These are phyloP conservation scores for Linnaemya tessellans DNA, from an alignment of 2,888 invertebrate species.

Conservation along the genomic window DNA sequence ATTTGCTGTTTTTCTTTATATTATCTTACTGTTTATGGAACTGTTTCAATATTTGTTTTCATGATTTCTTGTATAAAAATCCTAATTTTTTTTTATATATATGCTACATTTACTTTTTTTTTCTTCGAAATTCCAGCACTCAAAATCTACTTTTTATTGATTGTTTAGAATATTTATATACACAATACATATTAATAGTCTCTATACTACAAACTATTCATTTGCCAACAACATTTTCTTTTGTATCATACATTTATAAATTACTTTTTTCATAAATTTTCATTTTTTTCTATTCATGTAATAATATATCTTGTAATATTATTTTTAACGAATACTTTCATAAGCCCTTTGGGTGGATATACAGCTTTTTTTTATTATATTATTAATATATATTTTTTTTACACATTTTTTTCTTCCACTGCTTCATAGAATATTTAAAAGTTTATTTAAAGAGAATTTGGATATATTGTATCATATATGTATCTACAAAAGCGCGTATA, in stretches of 20 bases:
- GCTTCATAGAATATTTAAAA: background rate
- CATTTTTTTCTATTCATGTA: conserved; percentile 26
- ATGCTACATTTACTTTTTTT: conserved; percentile 33
- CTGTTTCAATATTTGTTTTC: conserved; percentile 47
- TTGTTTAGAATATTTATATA: conserved; percentile 46
- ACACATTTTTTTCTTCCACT: conserved; percentile 1
- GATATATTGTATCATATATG: background rate
- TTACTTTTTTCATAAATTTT: conserved; percentile 24
- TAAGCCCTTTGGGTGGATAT: conserved; percentile 47
- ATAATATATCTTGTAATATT: conserved; percentile 13
- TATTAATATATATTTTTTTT: conserved; percentile 9
- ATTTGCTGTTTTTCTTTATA: conserved; percentile 12
- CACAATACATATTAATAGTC: conserved; percentile 29
- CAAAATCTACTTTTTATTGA: conserved; percentile 45
- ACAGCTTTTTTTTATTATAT: conserved; percentile 53
- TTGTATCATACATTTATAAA: conserved; percentile 57
- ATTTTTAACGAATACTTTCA: conserved; percentile 44
- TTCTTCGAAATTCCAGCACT: conserved; percentile 32
- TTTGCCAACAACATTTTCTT: conserved; percentile 67
- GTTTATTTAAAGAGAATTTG: too few species aligned
- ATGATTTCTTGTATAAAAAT: conserved; percentile 62
- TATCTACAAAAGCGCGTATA: background rate
- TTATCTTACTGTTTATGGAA: conserved; percentile 49
- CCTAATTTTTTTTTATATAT: conserved; percentile 27
- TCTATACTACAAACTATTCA: conserved; percentile 61